phyloP scores from a whole-genome alignment of 2,888 invertebrate species.

The Callinectes sapidus region DNA sequence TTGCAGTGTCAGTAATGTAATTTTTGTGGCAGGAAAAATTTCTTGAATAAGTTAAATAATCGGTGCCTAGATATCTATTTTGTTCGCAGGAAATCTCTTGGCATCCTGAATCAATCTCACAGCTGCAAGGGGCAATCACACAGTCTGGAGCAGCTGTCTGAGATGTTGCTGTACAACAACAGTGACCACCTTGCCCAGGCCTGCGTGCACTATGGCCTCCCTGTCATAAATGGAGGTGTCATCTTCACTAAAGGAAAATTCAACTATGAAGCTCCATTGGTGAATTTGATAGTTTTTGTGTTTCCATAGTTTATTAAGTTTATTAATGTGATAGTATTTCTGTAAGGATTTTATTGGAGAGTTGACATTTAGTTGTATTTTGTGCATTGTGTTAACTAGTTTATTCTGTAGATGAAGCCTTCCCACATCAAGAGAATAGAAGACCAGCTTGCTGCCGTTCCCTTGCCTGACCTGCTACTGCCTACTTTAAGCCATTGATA shows the following conservation, averaged over 20 bases:
- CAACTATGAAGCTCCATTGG: slow-evolving; percentile 52
- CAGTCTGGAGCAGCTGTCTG: slow-evolving; percentile 77
- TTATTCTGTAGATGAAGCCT: slow-evolving; percentile 48
- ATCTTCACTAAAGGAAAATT: slow-evolving; percentile 58
- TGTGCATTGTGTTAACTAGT: neutral
- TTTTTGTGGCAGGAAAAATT: neutral
- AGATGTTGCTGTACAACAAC: slow-evolving; percentile 78
- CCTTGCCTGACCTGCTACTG: slow-evolving; percentile 29
- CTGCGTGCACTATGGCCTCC: slow-evolving; percentile 78
- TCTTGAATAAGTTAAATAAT: neutral
- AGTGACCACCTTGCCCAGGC: slow-evolving; percentile 76
- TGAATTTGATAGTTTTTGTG: slow-evolving; percentile 11
- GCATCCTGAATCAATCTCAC: slow-evolving; percentile 80
- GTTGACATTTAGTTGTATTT: neutral
- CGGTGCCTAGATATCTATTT: neutral
- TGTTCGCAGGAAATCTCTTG: slow-evolving; percentile 78
- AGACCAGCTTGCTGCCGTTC: slow-evolving; percentile 15
- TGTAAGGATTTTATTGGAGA: neutral
- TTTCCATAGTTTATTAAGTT: neutral
- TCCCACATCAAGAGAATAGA: slow-evolving; percentile 47
- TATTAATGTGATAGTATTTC: neutral
- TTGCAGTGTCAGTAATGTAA: neutral
- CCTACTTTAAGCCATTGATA: neutral
- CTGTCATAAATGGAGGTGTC: neutral
- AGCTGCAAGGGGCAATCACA: slow-evolving; percentile 79